phyloP scores from a whole-genome alignment of 2,113 vertebrate genomes.

The Electrona antarctica region DNA sequence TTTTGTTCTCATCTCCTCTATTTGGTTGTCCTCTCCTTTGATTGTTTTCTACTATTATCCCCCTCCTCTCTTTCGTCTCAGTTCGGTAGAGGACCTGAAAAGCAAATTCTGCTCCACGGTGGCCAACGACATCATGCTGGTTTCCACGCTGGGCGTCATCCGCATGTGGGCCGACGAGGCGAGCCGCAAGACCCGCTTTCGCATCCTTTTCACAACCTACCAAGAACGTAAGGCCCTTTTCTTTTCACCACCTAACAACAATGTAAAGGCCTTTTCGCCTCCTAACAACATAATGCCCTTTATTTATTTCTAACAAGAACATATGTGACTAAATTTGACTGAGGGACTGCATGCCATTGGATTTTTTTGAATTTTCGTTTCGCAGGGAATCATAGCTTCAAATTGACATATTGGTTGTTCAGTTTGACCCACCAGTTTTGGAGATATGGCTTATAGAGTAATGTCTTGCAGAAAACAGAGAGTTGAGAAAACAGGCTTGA shows the following conservation, averaged over 20 bases:
- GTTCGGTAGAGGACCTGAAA: slow-evolving; percentile 94
- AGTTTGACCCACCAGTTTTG: too few relatives aligned
- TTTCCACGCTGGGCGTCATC: slow-evolving; percentile 92
- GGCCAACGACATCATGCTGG: slow-evolving; percentile 95
- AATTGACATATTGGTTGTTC: too few relatives aligned
- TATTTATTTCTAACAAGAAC: too few relatives aligned
- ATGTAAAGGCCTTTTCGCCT: too few relatives aligned
- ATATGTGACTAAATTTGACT: too few relatives aligned
- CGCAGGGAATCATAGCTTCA: too few relatives aligned
- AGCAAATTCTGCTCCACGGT: slow-evolving; percentile 98
- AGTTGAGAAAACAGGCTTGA: too few relatives aligned
- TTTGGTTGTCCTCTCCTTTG: background rate
- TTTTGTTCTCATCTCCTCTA: background rate
- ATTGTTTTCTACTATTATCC: slow-evolving; percentile 8
- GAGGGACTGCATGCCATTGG: too few relatives aligned
- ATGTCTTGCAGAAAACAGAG: too few relatives aligned
- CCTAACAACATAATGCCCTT: too few relatives aligned
- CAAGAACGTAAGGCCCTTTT: slow-evolving; percentile 91
- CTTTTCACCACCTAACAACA: background rate
- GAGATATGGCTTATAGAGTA: too few relatives aligned
- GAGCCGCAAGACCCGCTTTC: slow-evolving; percentile 92
- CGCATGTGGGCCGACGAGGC: slow-evolving; percentile 98
- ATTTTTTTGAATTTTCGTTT: too few relatives aligned
- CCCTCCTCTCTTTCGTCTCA: slow-evolving; percentile 13
- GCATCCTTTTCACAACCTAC: slow-evolving; percentile 98